Percentiles rank a stretch among this genome's conserved stretches.
These are phyloP conservation scores for Boleophthalmus pectinirostris DNA, from an alignment of 2,113 vertebrate genomes.

Conservation along the genomic window DNA sequence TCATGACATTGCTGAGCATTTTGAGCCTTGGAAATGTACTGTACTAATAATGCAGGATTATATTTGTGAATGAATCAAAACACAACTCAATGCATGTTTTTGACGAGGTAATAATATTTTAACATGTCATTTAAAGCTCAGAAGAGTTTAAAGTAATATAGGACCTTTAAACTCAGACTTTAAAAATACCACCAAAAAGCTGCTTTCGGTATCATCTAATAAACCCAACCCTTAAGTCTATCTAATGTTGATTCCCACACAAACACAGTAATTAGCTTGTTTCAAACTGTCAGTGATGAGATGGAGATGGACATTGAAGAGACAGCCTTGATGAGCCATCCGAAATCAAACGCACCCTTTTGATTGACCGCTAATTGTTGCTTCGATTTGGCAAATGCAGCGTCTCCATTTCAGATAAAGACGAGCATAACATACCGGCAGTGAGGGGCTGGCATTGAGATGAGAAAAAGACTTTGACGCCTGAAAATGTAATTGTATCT, in stretches of 20 bases:
- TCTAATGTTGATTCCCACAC: not conserved
- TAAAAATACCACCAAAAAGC: not conserved
- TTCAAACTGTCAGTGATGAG: not conserved
- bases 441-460: not conserved
- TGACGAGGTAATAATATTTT: too few species aligned
- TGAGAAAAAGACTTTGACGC: not conserved
- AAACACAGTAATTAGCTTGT: not conserved
- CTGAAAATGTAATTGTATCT: not conserved
- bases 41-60: too few species aligned
- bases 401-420: conserved; percentile 7
- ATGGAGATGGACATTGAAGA: not conserved
- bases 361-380: conserved; percentile 8
- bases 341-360: not conserved
- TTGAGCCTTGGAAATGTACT: too few species aligned
- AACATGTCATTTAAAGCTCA: too few species aligned
- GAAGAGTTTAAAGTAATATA: too few species aligned
- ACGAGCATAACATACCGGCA: not conserved
- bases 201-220: not conserved
- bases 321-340: not conserved
- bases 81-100: too few species aligned
- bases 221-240: not conserved
- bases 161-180: not conserved
- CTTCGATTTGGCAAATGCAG: not conserved
- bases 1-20: too few species aligned
- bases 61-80: too few species aligned